Percentiles rank a stretch among this genome's conserved stretches.
These are phyloP conservation scores for Anguilla obscura DNA, from an alignment of 2,797 vertebrate genomes.

Conservation along the genomic window DNA sequence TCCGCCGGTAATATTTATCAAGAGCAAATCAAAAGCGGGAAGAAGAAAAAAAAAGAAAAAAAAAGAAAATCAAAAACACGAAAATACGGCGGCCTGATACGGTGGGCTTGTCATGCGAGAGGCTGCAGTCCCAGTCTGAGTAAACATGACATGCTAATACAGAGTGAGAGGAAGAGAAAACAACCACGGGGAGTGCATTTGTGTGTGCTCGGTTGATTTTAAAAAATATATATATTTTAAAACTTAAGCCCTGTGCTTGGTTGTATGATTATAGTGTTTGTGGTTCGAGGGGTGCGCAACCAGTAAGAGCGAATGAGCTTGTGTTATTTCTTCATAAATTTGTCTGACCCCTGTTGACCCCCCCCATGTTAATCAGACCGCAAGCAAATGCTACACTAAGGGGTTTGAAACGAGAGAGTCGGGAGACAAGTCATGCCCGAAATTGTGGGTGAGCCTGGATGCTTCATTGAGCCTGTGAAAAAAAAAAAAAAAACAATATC, in stretches of 20 bases:
- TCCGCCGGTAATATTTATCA: conserved; percentile 67
- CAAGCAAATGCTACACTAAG: neutral
- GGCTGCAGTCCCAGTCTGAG: conserved; percentile 54
- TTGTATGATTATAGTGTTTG: conserved; percentile 39
- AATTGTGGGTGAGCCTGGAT: neutral
- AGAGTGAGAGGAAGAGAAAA: conserved; percentile 71
- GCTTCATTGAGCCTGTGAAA: neutral
- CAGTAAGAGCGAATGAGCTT: neutral
- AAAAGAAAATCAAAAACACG: conserved; percentile 56
- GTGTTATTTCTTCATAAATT: neutral
- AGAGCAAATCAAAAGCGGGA: conserved; percentile 57
- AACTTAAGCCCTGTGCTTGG: conserved; percentile 60
- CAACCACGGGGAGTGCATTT: conserved; percentile 53
- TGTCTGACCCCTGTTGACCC: neutral
- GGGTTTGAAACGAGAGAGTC: neutral
- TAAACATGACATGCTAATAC: conserved; percentile 71
- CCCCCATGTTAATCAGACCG: neutral
- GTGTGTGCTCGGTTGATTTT: conserved; percentile 48
- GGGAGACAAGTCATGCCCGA: neutral
- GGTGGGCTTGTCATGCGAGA: conserved; percentile 50
- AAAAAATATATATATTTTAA: neutral
- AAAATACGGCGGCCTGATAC: conserved; percentile 42
- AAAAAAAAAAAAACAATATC: neutral
- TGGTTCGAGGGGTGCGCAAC: neutral
- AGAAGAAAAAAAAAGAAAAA: conserved; percentile 44